Base-by-base conservation (phyloP, 2,113 vertebrate species). In the Triplophysa dalaica region DNA sequence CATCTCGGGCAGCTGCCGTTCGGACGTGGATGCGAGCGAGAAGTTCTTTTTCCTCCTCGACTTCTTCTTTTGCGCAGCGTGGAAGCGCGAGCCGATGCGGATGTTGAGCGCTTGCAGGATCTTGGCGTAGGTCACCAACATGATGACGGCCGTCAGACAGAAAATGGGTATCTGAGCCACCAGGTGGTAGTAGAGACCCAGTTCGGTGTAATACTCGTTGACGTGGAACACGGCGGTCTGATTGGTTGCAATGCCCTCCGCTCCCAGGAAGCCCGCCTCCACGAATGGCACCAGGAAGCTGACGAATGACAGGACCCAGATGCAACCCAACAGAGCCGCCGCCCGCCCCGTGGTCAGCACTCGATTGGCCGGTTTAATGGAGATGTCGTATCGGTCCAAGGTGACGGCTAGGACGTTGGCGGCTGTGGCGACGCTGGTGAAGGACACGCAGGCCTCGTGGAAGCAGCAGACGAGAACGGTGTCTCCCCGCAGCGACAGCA, bases 61-160 rank as follows among this genome's bases (percentile, higher is more conserved):
- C 88, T 98, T 99, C 90, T 98, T 95, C 78, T 84, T 94, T 93
- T 0, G 96, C 87, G 87, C 92, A 89, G 93, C 93, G 0, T 94
- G 96, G 89, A 99, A 99, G 87, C 97, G 93, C 13, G 98, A 96
- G 79, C 97, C 97, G 81, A 99, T 99, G 81, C 96, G 94, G 84
- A 99, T 99, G 80, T 99, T 99, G 79, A 99, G 94, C 10, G 98
- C 97, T 91, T 98, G 97, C 74, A 99, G 93, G 86, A 99, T 99
- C 93, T 98, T 99, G 83, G 94, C 95, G 84, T 99, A 99, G 24
- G 98, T 99, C 81, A 99, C 95, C 68, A 99, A 87, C 98, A 99
- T 99, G 76, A 99, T 96, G 60, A 98, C 77, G 7, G 94, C 96
- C 17, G 98, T 99, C 85, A 98, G 97, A 91, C 96, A 96, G 88